Evolutionary conservation across 2,113 vertebrate genomes (phyloP).

Genomic region (Melanerpes formicivorus): DNA sequence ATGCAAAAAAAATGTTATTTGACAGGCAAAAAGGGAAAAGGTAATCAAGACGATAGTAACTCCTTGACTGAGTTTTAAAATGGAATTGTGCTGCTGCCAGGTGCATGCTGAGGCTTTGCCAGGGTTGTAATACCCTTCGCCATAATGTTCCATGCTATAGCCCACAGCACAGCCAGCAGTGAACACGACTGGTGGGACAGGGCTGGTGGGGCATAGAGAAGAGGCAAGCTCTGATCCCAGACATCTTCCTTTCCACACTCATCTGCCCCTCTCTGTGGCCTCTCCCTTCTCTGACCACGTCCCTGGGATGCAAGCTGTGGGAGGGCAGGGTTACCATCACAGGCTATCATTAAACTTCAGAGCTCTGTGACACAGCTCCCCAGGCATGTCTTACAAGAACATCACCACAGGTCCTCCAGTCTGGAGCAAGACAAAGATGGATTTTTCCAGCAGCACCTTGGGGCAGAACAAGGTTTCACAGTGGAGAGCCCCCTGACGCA

Average conservation of each 20-base stretch:
- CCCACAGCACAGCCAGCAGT: accelerated
- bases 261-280: neutral
- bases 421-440: accelerated
- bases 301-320: neutral
- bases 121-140: accelerated
- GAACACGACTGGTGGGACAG: accelerated
- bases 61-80: neutral
- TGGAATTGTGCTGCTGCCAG: neutral
- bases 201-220: accelerated
- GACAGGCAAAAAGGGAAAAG: neutral
- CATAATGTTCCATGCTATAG: accelerated
- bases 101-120: neutral
- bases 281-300: accelerated
- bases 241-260: neutral
- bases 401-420: accelerated
- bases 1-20: neutral
- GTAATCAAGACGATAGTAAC: neutral
- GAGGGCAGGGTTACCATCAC: neutral
- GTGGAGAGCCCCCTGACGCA: neutral
- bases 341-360: neutral
- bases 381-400: neutral
- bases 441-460: accelerated
- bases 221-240: neutral
- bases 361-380: neutral
- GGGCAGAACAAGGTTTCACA: accelerated